Evolutionary conservation across 2,888 invertebrate species (phyloP).

Genomic region (Ichneumoninae sp.): DNA sequence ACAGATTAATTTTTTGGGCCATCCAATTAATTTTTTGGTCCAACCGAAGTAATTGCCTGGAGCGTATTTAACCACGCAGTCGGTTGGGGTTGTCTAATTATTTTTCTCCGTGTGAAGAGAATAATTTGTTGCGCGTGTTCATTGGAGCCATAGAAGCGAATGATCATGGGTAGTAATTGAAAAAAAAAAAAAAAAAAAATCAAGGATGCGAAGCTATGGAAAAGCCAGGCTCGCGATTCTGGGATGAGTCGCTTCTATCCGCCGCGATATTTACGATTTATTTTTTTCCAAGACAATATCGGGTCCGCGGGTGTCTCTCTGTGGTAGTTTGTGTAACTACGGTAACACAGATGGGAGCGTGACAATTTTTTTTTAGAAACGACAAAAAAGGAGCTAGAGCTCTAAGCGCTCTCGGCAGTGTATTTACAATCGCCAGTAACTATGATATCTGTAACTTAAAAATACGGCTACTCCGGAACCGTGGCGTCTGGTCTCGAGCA

Average conservation of each 20-base stretch:
- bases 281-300: slow-evolving; percentile 4
- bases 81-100: background rate
- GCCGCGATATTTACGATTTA: background rate
- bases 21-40: background rate
- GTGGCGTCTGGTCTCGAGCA: slow-evolving; percentile 63
- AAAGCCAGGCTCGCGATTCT: slow-evolving; percentile 53
- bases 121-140: slow-evolving; percentile 38
- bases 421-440: slow-evolving; percentile 83
- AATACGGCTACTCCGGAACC: slow-evolving; percentile 74
- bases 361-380: slow-evolving; percentile 12
- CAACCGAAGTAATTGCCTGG: background rate
- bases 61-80: background rate
- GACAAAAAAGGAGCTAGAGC: slow-evolving; percentile 78
- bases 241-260: background rate
- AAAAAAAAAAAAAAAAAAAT: slow-evolving; percentile 42
- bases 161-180: slow-evolving; percentile 28
- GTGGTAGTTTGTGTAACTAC: slow-evolving; percentile 42
- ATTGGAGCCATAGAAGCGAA: slow-evolving; percentile 53
- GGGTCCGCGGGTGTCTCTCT: slow-evolving; percentile 21
- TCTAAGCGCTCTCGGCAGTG: slow-evolving; percentile 84
- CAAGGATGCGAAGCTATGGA: slow-evolving; percentile 63
- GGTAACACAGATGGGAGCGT: slow-evolving; percentile 6
- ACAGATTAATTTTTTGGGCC: background rate
- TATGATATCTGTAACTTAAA: slow-evolving; percentile 79
- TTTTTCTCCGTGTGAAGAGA: slow-evolving; percentile 1